Conservation (phyloP, 1,140 invertebrate genomes). For the Drosophila ercepeae region DNA sequence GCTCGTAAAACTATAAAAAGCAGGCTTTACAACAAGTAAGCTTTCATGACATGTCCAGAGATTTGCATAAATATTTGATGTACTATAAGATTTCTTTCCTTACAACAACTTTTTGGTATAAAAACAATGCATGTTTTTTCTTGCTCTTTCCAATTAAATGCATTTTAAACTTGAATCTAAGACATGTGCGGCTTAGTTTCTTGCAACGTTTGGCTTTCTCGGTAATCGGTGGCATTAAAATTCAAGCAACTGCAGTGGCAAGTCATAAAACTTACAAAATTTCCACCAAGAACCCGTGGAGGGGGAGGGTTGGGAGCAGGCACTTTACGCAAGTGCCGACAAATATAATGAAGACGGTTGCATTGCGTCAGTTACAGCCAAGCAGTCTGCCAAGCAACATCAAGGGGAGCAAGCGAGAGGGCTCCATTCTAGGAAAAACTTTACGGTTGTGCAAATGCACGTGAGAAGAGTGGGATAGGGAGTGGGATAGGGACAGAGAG, state of each 20-base stretch:
- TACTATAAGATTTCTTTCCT: no score
- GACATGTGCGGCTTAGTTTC: background rate
- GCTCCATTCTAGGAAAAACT: constrained; percentile 56
- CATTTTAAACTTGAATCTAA: no score
- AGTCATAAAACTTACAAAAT: constrained; percentile 69
- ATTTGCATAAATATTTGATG: background rate
- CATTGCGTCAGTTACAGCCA: constrained; percentile 57
- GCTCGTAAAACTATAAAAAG: constrained; percentile 15
- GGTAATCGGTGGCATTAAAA: constrained; percentile 69
- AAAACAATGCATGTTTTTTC: no score
- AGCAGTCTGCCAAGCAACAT: constrained; percentile 41
- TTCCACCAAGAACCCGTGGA: constrained; percentile 39
- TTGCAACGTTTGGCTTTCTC: constrained; percentile 60
- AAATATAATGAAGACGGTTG: constrained; percentile 43
- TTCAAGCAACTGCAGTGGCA: constrained; percentile 74
- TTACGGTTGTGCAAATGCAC: constrained; percentile 74
- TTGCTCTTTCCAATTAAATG: background rate
- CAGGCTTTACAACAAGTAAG: background rate
- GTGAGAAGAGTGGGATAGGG: constrained; percentile 25
- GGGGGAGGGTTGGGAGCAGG: constrained; percentile 19
- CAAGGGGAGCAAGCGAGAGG: constrained; percentile 12
- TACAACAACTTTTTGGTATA: no score
- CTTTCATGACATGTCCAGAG: background rate
- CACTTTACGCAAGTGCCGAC: constrained; percentile 75
- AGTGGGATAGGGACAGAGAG: constrained; percentile 7